phyloP scores from a whole-genome alignment of 2,113 vertebrate genomes.

The Tragelaphus imberbis region DNA sequence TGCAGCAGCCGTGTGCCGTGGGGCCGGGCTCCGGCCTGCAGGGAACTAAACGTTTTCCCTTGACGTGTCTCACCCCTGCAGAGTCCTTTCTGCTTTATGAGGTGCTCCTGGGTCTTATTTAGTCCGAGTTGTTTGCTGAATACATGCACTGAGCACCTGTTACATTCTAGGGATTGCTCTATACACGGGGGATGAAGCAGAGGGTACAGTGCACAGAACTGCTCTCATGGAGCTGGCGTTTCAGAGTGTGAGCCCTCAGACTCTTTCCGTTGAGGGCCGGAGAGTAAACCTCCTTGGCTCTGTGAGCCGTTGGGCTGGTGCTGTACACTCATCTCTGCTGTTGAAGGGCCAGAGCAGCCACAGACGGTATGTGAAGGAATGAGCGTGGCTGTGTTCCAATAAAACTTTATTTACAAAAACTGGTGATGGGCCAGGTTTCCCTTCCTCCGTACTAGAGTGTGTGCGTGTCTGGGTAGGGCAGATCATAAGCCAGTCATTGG shows the following conservation, averaged over 20 bases:
- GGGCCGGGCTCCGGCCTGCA: not conserved
- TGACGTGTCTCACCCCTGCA: not conserved
- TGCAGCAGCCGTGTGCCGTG: not conserved
- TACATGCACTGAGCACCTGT: not conserved
- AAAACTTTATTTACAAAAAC: not conserved
- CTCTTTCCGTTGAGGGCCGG: fast-evolving
- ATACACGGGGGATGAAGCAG: not conserved
- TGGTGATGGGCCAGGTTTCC: not conserved
- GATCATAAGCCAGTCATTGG: fast-evolving
- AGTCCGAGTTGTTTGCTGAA: not conserved
- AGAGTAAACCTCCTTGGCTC: not conserved
- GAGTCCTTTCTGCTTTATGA: not conserved
- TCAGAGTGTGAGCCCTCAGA: fast-evolving
- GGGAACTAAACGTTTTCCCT: not conserved
- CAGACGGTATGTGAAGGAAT: fast-evolving
- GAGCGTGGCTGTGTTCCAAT: not conserved
- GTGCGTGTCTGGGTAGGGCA: no score
- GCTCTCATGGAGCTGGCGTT: fast-evolving
- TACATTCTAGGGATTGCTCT: not conserved
- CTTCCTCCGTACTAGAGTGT: not conserved
- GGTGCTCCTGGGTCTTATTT: not conserved
- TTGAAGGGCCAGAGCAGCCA: not conserved
- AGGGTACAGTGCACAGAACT: not conserved
- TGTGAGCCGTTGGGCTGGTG: not conserved
- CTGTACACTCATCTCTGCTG: not conserved